Evolutionary conservation across 2,113 vertebrate species (phyloP).

Genomic region (Oreocharis arfaki): DNA sequence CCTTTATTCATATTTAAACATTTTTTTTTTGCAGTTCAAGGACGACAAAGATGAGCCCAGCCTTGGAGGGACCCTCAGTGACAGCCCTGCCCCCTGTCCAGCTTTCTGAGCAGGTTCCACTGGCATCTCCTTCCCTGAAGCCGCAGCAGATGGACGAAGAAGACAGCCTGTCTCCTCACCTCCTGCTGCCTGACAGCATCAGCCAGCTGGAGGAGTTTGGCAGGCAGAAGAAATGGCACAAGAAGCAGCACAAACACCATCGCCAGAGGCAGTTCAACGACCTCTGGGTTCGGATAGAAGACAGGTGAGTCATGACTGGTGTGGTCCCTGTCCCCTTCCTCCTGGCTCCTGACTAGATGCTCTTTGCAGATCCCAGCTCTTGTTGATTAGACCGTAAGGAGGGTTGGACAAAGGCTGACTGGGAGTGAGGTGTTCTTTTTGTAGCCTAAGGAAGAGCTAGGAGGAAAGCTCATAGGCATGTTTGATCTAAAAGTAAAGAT

Average conservation of each 20-base stretch:
- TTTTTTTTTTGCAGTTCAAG: constrained; percentile 50
- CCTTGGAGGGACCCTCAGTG: background rate
- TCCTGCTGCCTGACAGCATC: constrained; percentile 92
- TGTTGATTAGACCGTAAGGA: background rate
- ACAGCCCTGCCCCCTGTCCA: constrained; percentile 39
- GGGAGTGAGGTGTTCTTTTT: background rate
- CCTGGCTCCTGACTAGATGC: background rate
- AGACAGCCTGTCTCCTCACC: constrained; percentile 84
- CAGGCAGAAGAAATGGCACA: constrained; percentile 86
- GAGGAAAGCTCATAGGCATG: background rate
- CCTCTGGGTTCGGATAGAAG: constrained; percentile 96
- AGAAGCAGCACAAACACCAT: constrained; percentile 83
- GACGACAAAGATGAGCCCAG: background rate
- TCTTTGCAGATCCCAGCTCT: background rate
- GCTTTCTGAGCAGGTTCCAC: constrained; percentile 51
- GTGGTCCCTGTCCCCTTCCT: background rate
- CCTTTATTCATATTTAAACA: background rate
- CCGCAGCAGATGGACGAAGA: constrained; percentile 73
- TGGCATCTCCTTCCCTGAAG: constrained; percentile 41
- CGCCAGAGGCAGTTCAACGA: constrained; percentile 92
- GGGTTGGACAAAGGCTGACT: background rate
- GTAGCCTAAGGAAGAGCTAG: background rate
- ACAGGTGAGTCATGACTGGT: constrained; percentile 78
- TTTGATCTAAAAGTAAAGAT: background rate
- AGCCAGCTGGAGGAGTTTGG: constrained; percentile 97